Evolutionary conservation across 92 coral and sea anemone species (phyloP), one percentile per base, ranked within the genome.

Genomic region (Nematostella vectensis): DNA sequence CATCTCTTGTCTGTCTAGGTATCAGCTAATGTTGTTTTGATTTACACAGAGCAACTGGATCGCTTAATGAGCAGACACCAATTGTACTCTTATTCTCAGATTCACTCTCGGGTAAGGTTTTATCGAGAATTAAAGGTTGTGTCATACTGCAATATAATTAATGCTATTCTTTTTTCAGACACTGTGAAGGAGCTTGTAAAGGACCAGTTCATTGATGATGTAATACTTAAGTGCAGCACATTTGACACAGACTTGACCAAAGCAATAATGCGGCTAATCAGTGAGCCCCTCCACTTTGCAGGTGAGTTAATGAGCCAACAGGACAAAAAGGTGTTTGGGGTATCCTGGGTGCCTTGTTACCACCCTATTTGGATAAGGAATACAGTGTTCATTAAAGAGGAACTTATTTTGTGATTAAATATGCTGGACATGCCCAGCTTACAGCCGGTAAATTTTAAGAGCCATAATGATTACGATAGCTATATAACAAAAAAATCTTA

Each of bases 161-260:
- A n/a, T n/a, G n/a, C n/a, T n/a, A n/a, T n/a, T 33, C 15, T 33
- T 15, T 15, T 15, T 6, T 22, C 65, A 83, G 93, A 78, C 18
- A 31, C 49, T 33, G 73, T 65, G 20, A 72, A 80, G 62, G 58
- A 51, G 25, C 58, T 83, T 75, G 76, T 78, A 42, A 77, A 83
- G 45, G 85, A 78, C 20, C 93, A 72, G 78, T 83, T 55, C 57
- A 75, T 83, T 63, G 93, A 83, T 49, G 93, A 83, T 36, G 67
- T 78, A 28, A 71, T 83, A 23, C 78, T 77, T 47, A 74, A 64
- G 55, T 83, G 93, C 52, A 29, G 75, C 21, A 78, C 82, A 19
- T 47, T 83, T 64, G 86, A 78, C 22, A 57, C 57, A 50, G 94
- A 83, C 58, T 51, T 83, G 58, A 69, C 64, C 29, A 83, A 75